A percentile compares a stretch with the other conserved stretches of the same genome.
Conservation (phyloP, 2,797 vertebrate genomes). For the Melanotaenia maccullochi region DNA sequence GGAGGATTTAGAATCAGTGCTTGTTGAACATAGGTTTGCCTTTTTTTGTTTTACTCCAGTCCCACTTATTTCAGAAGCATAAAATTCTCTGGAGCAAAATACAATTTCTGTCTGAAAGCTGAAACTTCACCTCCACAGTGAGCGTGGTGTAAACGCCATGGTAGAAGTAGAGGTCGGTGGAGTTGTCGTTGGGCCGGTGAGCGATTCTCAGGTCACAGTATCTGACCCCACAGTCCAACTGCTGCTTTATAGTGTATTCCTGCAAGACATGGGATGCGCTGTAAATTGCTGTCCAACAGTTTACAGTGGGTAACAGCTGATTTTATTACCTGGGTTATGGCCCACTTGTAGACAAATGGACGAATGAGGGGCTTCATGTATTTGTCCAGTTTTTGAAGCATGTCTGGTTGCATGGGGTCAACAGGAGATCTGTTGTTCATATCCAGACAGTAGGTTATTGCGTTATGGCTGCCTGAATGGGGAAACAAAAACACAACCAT, state of each 20-base stretch:
- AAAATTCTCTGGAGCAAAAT: not conserved
- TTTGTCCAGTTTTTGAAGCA: slow-evolving; percentile 87
- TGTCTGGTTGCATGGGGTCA: slow-evolving; percentile 83
- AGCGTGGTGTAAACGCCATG: slow-evolving; percentile 90
- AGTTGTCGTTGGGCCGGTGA: slow-evolving; percentile 85
- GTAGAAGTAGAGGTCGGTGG: slow-evolving; percentile 89
- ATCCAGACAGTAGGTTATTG: slow-evolving; percentile 94
- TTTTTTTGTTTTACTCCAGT: not conserved
- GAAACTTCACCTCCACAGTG: slow-evolving; percentile 87
- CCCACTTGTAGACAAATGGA: slow-evolving; percentile 92
- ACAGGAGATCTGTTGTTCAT: slow-evolving; percentile 85
- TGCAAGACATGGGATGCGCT: slow-evolving; percentile 56
- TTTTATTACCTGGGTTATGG: slow-evolving; percentile 88
- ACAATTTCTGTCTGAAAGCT: not conserved
- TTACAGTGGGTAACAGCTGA: not conserved
- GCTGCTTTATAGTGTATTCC: slow-evolving; percentile 84
- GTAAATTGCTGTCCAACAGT: not conserved
- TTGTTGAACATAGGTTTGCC: no score
- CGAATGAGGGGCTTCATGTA: slow-evolving; percentile 88
- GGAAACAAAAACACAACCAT: slow-evolving; percentile 9
- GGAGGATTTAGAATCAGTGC: not conserved
- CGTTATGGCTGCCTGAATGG: slow-evolving; percentile 90
- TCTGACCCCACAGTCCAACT: slow-evolving; percentile 90
- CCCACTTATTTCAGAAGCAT: not conserved
- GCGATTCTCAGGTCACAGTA: slow-evolving; percentile 94